Evolutionary conservation across 2,113 vertebrate species (phyloP).

Genomic region (Tangachromis dhanisi): DNA sequence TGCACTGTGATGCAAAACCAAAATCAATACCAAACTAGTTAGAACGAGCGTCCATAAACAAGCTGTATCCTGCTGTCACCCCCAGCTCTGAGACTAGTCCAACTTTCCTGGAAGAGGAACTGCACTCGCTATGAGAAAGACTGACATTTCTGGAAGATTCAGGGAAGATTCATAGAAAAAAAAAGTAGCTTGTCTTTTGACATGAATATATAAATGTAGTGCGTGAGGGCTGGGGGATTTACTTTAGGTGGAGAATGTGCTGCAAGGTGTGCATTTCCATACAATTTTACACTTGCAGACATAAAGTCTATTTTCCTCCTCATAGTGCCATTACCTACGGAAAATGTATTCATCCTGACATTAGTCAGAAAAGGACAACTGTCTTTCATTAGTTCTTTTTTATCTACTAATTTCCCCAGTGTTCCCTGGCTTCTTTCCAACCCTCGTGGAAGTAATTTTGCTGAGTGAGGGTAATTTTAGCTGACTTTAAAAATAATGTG

Average conservation of each 20-base stretch:
- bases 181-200: background rate
- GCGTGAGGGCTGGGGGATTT: background rate
- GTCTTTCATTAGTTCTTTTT: background rate
- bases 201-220: background rate
- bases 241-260: background rate
- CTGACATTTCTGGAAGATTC: background rate
- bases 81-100: background rate
- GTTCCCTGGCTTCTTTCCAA: slow-evolving; percentile 12
- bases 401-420: background rate
- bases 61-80: background rate
- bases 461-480: slow-evolving; percentile 26
- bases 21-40: background rate
- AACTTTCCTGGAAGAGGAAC: background rate
- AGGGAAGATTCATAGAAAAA: background rate
- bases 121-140: background rate
- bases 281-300: background rate
- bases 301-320: background rate
- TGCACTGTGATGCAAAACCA: background rate
- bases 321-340: background rate
- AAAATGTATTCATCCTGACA: background rate
- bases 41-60: background rate
- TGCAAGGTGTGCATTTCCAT: background rate
- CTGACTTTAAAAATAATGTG: background rate
- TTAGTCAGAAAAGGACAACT: background rate
- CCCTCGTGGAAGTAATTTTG: slow-evolving; percentile 6